Base-by-base conservation (phyloP, 2,888 invertebrate genomes). In the Cataglyphis albicans region DNA sequence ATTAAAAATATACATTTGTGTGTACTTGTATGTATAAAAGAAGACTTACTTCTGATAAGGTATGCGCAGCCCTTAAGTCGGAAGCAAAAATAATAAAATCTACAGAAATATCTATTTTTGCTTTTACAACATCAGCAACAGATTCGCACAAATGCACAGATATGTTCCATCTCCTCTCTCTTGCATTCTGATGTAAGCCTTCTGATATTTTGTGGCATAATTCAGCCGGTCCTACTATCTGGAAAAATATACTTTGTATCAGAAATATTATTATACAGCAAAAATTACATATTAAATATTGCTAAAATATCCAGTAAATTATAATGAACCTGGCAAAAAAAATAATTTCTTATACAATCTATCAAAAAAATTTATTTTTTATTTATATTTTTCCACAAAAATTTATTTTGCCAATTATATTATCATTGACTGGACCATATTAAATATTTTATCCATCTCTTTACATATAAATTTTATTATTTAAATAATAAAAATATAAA, bases 71-170 rank as follows among this genome's bases (percentile, higher is more conserved):
- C 82, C 90, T 88, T 55, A 91, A 91, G 57, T 94, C 93, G 67
- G 92, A 92, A 9, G 91, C 92, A 83, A 94, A 93, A 65, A 94
- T 89, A 83, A 94, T 87, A 63, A 93, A 94, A 86, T 94, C 94
- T 15, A 94, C 89, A 57, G 87, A 86, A 29, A 93, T 68, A 64
- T 90, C 86, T 15, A 91, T 80, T 25, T 89, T 89, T 0, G 76
- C 64, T 38, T 67, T 63, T 65, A 90, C 18, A 61, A 94, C 87
- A 73, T 93, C 89, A 3, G 61, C 32, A 65, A 94, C 64, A n/a
- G 87, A 89, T 86, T 94, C 94, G 84, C 93, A 93, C 57, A 91
- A 91, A 88, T 94, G 94, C 4, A 94, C 88, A 25, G 84, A 52
- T 72, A 93, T 87, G 5, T 86, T 87, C 87, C 91, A 90, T 38